Conservation (phyloP, 2,113 vertebrate species). For the Meleagris gallopavo region DNA sequence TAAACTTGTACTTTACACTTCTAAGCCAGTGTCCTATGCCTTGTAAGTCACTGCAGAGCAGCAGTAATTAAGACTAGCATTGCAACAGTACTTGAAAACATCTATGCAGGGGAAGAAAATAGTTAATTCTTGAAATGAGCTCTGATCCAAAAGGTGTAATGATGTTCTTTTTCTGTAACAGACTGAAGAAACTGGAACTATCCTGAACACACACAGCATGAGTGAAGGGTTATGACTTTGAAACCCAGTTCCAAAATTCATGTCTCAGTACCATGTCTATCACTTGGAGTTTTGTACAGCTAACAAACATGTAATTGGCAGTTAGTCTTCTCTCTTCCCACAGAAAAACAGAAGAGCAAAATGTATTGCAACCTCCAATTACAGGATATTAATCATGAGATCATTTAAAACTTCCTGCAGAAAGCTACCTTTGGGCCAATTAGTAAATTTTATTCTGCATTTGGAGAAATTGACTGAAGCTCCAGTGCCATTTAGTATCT, state of each 20-base stretch:
- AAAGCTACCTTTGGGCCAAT: constrained; percentile 14
- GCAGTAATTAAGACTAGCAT: not conserved
- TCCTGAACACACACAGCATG: not conserved
- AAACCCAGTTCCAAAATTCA: not conserved
- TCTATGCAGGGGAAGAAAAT: not conserved
- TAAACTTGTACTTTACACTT: not conserved
- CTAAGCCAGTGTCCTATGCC: not conserved
- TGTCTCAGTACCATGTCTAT: not conserved
- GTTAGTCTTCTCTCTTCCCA: not conserved
- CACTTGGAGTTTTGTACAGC: not conserved
- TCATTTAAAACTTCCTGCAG: not conserved
- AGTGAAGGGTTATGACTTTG: not conserved
- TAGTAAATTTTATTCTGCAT: constrained; percentile 13
- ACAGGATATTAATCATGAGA: constrained; percentile 24
- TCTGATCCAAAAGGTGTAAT: not conserved
- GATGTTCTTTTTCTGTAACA: not conserved
- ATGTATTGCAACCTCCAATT: not conserved
- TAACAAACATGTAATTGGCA: not conserved
- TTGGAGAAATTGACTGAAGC: not conserved
- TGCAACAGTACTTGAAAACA: not conserved
- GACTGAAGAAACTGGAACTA: not conserved
- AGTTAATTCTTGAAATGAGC: not conserved
- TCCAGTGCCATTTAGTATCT: not conserved
- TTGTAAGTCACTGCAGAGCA: not conserved
- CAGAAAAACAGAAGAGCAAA: not conserved